phyloP scores from a whole-genome alignment of 1,140 invertebrate species.

The Penaeus japonicus region DNA sequence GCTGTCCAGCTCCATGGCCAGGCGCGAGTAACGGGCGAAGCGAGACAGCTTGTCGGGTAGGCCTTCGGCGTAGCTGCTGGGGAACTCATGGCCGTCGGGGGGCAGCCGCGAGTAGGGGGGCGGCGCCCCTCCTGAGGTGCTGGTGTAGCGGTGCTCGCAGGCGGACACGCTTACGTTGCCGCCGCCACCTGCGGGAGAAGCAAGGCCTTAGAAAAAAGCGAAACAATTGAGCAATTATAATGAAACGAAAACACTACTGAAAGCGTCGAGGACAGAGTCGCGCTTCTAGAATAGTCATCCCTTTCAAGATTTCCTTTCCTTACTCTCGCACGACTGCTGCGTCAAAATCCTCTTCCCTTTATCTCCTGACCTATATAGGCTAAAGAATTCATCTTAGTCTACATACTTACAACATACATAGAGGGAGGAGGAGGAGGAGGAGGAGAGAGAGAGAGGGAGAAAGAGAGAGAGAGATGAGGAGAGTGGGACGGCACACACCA shows the following conservation, averaged over 20 bases:
- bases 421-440: neutral
- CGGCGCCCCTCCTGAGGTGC: slow-evolving; percentile 58
- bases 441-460: neutral
- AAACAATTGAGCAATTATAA: neutral
- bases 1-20: slow-evolving; percentile 59
- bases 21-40: slow-evolving; percentile 35
- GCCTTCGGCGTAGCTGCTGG: slow-evolving; percentile 76
- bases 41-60: slow-evolving; percentile 48
- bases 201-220: neutral
- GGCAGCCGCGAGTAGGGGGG: slow-evolving; percentile 74
- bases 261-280: neutral
- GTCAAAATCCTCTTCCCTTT: too few species aligned
- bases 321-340: too few species aligned
- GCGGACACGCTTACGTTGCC: slow-evolving; percentile 64
- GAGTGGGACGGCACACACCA: neutral
- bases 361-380: neutral
- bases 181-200: slow-evolving; percentile 18
- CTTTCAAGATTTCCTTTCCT: neutral
- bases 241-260: neutral
- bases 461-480: neutral
- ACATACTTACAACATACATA: neutral
- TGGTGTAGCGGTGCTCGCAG: slow-evolving; percentile 58
- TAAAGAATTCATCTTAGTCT: neutral
- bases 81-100: slow-evolving; percentile 88
- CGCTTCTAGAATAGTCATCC: neutral